Conservation (phyloP, 2,113 vertebrate species). For the Rissa tridactyla region DNA sequence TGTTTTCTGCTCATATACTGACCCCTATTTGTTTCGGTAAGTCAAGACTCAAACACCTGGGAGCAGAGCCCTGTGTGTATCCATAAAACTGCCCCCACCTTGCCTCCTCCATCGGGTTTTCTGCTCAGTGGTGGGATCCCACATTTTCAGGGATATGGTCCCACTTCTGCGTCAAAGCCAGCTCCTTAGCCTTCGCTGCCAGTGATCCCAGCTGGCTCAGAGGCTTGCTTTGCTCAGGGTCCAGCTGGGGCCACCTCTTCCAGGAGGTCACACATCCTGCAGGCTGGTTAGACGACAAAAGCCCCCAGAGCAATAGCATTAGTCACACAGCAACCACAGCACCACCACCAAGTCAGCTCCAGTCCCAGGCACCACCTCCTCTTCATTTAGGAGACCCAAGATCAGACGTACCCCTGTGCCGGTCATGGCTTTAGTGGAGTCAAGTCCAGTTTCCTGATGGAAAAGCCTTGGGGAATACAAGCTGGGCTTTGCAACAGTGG, state of each 20-base stretch:
- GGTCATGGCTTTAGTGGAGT: background rate
- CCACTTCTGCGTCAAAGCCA: background rate
- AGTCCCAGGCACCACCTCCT: background rate
- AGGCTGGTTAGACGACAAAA: background rate
- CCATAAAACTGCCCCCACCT: background rate
- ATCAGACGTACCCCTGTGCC: background rate
- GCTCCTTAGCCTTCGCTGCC: background rate
- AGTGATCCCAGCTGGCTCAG: background rate
- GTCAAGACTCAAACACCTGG: background rate
- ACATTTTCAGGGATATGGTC: background rate
- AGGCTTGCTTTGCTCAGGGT: background rate
- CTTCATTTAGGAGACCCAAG: background rate
- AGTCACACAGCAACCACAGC: background rate
- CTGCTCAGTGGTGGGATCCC: background rate
- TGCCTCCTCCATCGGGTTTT: fast-evolving
- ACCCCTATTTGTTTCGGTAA: background rate
- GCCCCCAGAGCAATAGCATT: background rate
- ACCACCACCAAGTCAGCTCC: background rate
- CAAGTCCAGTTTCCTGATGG: background rate
- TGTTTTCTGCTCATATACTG: background rate
- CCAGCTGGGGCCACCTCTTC: background rate
- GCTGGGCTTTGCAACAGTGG: background rate
- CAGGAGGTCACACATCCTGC: background rate
- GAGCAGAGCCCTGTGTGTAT: fast-evolving
- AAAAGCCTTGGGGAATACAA: background rate